A percentile compares a stretch with the other conserved stretches of the same genome.
Conservation (phyloP, 2,888 invertebrate genomes). For the Eristalis tenax region DNA sequence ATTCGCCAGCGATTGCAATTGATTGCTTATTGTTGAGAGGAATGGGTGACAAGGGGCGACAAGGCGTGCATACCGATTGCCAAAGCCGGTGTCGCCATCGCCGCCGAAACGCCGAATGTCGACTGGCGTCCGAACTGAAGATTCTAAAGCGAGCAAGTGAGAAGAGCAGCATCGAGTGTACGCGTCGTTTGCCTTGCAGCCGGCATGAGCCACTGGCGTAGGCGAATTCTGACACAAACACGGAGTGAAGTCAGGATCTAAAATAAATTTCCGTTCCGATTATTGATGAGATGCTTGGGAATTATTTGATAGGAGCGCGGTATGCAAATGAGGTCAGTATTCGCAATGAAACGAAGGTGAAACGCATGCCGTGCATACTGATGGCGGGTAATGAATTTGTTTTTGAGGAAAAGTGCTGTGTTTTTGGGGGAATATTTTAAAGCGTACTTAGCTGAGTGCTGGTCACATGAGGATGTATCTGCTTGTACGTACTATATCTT, state of each 20-base stretch:
- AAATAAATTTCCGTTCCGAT: slow-evolving; percentile 33
- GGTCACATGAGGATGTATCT: neutral
- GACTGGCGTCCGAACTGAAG: neutral
- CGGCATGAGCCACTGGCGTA: neutral
- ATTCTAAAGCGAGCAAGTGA: neutral
- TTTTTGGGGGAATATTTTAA: neutral
- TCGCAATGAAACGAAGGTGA: slow-evolving; percentile 29
- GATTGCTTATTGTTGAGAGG: slow-evolving; percentile 7
- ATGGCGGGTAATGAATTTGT: neutral
- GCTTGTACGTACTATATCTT: neutral
- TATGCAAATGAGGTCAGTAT: slow-evolving; percentile 43
- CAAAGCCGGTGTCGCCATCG: neutral
- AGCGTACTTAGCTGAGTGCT: neutral
- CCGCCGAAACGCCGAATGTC: neutral
- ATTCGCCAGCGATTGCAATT: slow-evolving; percentile 8
- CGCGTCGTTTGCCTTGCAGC: neutral
- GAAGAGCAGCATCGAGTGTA: slow-evolving; percentile 24
- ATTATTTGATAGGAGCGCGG: slow-evolving; percentile 17
- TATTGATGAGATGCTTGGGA: slow-evolving; percentile 30
- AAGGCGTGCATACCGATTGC: slow-evolving; percentile 40
- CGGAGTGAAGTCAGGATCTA: slow-evolving; percentile 31
- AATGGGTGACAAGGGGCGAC: slow-evolving; percentile 13
- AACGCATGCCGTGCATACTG: neutral
- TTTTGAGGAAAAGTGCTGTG: slow-evolving; percentile 4
- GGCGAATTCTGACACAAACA: slow-evolving; percentile 11